Evolutionary conservation across 2,888 invertebrate species (phyloP), one percentile per base, ranked within the genome.

Genomic region (Eristalinus aeneus): DNA sequence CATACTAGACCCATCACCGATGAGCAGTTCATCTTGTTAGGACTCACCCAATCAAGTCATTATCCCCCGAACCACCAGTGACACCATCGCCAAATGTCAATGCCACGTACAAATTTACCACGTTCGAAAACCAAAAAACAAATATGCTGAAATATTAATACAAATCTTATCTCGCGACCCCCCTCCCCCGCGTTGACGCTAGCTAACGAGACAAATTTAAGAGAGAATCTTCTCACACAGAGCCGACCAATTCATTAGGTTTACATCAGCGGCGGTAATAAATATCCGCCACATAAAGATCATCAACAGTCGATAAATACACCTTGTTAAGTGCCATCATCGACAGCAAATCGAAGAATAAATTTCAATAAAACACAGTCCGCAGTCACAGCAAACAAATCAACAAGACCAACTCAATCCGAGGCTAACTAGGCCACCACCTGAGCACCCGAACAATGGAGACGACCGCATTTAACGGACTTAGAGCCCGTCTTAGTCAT

Each of bases 251-350:
- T 85, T 85, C 80, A 85, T 85, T 85, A 85, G 72, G 71, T 39
- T 85, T 85, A 85, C 76, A 85, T 86, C 82, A 82, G 82, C 77
- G 60, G 67, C 61, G 46, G 69, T 12, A 81, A 86, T 86, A 86
- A 82, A 86, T 82, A 71, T 71, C 56, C 16, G 74, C 56, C 69
- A 65, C 69, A 86, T 86, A 86, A 86, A 86, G 82, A 77, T 82
- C 82, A 64, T 71, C 67, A 82, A 82, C 82, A 78, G 77, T 74
- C 86, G 71, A 86, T 86, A 82, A 86, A 86, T 86, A 86, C 86
- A 86, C 73, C 86, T 86, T 86, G 82, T 86, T 86, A 82, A 86
- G 86, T 86, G 85, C 73, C 85, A 86, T 76, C 81, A 69, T 86
- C 81, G 73, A 86, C 81, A 86, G 77, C 73, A 77, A 77, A 77